A percentile compares a stretch with the other conserved stretches of the same genome.
Conservation (phyloP, 2,113 vertebrate species). For the Leptosomus discolor region DNA sequence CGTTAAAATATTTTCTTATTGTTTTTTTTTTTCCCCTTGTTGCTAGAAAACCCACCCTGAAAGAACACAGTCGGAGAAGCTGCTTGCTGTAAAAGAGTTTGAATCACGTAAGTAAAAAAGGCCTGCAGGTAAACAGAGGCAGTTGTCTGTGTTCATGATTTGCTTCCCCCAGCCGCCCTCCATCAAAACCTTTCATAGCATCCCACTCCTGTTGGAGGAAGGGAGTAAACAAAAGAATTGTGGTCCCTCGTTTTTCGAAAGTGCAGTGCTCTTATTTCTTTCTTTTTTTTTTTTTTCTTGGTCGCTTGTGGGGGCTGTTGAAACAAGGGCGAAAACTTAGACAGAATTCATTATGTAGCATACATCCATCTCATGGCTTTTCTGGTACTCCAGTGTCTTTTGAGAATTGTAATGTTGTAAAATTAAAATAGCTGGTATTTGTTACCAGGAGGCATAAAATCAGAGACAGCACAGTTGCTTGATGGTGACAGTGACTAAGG, state of each 20-base stretch:
- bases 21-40: neutral
- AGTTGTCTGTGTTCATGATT: neutral
- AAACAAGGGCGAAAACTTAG: neutral
- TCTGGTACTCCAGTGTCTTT: constrained; percentile 23
- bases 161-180: neutral
- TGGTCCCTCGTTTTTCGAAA: neutral
- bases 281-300: neutral
- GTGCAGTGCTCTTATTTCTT: neutral
- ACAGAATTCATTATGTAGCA: neutral
- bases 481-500: constrained; percentile 57
- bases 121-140: neutral
- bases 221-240: neutral
- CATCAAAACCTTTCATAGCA: neutral
- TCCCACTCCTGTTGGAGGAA: neutral
- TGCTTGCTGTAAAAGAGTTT: constrained; percentile 85
- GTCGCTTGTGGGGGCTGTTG: neutral
- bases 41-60: constrained; percentile 85
- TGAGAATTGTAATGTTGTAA: constrained; percentile 44
- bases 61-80: constrained; percentile 82
- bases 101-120: constrained; percentile 87
- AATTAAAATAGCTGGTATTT: constrained; percentile 62
- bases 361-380: neutral
- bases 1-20: neutral
- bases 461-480: constrained; percentile 33
- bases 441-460: constrained; percentile 57